Conservation (phyloP, 37 sponge, comb jelly and placozoan genomes). For the Cliona cf. orientalis region DNA sequence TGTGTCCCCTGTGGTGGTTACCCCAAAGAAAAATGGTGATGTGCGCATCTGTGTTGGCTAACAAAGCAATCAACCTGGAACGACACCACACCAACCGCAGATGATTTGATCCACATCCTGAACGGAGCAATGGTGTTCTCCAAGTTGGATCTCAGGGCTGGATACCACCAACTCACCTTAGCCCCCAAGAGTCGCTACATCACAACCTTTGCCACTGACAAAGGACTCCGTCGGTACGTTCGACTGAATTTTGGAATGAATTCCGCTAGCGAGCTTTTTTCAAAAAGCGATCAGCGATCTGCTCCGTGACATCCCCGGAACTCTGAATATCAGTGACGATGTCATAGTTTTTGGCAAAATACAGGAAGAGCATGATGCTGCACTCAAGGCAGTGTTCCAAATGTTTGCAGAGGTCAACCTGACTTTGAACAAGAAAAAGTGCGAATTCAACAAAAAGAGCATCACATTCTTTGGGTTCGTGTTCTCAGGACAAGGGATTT, state of each 20-base stretch:
- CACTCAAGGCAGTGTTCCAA: slow-evolving; percentile 19
- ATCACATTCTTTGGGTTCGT: slow-evolving; percentile 42
- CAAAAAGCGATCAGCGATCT: no score
- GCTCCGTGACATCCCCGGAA: slow-evolving; percentile 30
- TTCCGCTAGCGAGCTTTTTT: slow-evolving; percentile 59
- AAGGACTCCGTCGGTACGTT: slow-evolving; percentile 36
- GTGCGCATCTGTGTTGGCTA: slow-evolving; percentile 50
- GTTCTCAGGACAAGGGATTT: slow-evolving; percentile 38
- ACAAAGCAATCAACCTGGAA: slow-evolving; percentile 54
- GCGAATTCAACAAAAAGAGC: slow-evolving; percentile 40
- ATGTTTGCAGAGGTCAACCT: slow-evolving; percentile 18
- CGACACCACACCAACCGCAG: slow-evolving; percentile 56
- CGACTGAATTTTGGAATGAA: slow-evolving; percentile 57
- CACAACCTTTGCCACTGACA: slow-evolving; percentile 51
- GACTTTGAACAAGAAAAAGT: slow-evolving; percentile 53
- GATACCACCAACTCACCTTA: slow-evolving; percentile 49
- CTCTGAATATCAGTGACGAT: no score
- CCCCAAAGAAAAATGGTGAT: slow-evolving; percentile 57
- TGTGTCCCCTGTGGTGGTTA: slow-evolving; percentile 43
- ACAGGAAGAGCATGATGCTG: no score
- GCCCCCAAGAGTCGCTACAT: slow-evolving; percentile 45
- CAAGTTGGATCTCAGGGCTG: slow-evolving; percentile 46
- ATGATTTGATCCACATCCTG: slow-evolving; percentile 34
- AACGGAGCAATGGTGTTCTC: slow-evolving; percentile 43
- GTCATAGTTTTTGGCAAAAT: no score